These are phyloP conservation scores for Eunapius fragilis DNA, from an alignment of 37 sponge, comb jelly and placozoan species.

Conservation along the genomic window DNA sequence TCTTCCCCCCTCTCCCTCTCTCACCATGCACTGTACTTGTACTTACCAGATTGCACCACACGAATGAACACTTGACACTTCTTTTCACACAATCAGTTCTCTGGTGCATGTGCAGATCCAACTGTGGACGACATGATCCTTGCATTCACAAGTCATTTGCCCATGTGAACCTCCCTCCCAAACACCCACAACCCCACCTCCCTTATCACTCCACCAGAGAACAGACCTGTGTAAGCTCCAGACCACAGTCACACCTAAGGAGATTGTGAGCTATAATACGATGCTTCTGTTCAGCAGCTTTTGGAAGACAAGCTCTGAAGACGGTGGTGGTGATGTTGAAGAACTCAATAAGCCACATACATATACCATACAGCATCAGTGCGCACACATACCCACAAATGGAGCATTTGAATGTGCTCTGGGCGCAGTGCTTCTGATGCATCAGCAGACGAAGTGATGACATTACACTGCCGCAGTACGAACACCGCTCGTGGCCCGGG, in stretches of 20 bases:
- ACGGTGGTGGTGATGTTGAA: too few species aligned
- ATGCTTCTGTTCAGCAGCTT: conserved; percentile 64
- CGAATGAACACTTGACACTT: conserved; percentile 57
- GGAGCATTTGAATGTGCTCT: conserved; percentile 68
- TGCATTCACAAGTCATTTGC: background rate
- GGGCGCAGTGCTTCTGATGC: conserved; percentile 78
- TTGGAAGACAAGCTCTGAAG: conserved; percentile 54
- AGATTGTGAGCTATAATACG: conserved; percentile 55
- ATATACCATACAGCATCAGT: background rate
- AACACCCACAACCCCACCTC: background rate
- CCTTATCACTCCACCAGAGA: background rate
- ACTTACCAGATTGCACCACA: conserved; percentile 80
- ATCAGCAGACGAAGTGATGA: conserved; percentile 60
- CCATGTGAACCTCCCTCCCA: background rate
- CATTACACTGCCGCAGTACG: conserved; percentile 67
- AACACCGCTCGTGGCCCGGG: conserved; percentile 51
- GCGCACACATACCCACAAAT: conserved; percentile 63
- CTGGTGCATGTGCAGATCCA: conserved; percentile 62
- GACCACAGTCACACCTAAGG: conserved; percentile 62
- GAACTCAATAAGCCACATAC: background rate
- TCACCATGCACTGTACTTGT: background rate
- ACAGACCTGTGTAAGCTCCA: conserved; percentile 51
- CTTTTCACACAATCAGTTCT: conserved; percentile 47
- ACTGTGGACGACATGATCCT: background rate
- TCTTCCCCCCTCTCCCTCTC: too few species aligned